Evolutionary conservation across 2,797 vertebrate species (phyloP), one percentile per base, ranked within the genome.

Genomic region (Picus viridis): DNA sequence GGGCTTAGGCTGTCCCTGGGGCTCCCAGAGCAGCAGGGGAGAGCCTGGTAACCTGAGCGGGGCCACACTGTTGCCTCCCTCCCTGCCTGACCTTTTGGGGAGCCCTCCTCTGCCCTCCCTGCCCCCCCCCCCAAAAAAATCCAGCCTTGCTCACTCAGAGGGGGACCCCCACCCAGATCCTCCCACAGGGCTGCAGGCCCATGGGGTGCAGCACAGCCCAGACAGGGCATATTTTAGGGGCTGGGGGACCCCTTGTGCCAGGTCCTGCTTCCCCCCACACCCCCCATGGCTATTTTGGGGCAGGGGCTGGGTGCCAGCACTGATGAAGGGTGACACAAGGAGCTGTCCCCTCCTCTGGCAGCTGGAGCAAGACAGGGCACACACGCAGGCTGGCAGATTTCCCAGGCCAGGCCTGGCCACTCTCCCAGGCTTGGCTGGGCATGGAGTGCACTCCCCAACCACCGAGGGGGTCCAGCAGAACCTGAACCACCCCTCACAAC

Each of bases 11-110:
- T 43, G 41, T 16, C 78, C 12, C 6, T 6, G 39, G 87, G 34
- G 76, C 10, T 73, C 85, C 8, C 7, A 26, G 41, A 16, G 16
- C 1, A 23, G 41, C 5, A 24, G 8, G 56, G 54, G 56, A 23
- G 47, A 41, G 23, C 19, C 36, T 43, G 36, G 91, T 85, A 95
- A 95, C 64, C 62, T 26, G 83, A 95, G 12, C 61, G 49, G 68
- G 56, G 49, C 34, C 13, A 13, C 59, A 5, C 36, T 47, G 18
- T 5, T 12, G 57, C 41, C 59, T 36, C 23, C 18, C 10, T 47
- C 45, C 45, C 18, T 47, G 18, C 45, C 32, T 85, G 75, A 76
- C 76, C 68, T 89, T 85, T 85, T 3, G 12, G 32, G 51, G 27
- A 58, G 17, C 24, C 53, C 45, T 32, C 26, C 12, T 16, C 23